Evolutionary conservation across 2,113 vertebrate species (phyloP).

Genomic region (Chitala chitala): DNA sequence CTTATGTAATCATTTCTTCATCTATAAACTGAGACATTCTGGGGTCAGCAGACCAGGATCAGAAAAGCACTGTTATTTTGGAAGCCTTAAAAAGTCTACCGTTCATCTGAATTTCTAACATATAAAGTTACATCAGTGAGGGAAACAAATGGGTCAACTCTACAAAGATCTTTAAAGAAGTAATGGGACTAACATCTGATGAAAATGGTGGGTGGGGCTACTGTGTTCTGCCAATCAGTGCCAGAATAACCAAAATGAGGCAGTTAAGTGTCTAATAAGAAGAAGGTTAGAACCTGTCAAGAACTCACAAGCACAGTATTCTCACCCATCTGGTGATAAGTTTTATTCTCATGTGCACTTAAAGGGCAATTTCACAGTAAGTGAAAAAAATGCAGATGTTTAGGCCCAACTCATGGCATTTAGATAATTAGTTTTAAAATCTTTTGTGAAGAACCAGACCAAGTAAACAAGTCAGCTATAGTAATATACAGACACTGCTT

Average conservation of each 20-base stretch:
- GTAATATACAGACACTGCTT: neutral
- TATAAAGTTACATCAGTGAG: neutral
- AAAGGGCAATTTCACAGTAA: no score
- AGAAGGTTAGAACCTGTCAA: neutral
- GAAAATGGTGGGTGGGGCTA: neutral
- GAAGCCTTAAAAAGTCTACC: neutral
- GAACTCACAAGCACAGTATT: neutral
- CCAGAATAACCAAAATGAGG: neutral
- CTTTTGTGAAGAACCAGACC: no score
- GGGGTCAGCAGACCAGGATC: slow-evolving; percentile 24
- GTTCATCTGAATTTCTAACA: neutral
- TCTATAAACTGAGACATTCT: slow-evolving; percentile 38
- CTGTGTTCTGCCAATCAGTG: neutral
- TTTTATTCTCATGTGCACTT: neutral
- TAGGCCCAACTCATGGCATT: no score
- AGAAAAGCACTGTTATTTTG: no score
- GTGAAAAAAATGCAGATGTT: no score
- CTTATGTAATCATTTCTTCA: slow-evolving; percentile 44
- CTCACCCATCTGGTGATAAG: neutral
- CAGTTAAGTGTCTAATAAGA: neutral
- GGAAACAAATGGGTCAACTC: neutral
- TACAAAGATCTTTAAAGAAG: neutral
- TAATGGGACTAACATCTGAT: neutral
- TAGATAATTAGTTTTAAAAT: no score
- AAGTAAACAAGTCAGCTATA: neutral